Conservation (phyloP, 2,797 vertebrate species). For the Sebastes matsubarae region DNA sequence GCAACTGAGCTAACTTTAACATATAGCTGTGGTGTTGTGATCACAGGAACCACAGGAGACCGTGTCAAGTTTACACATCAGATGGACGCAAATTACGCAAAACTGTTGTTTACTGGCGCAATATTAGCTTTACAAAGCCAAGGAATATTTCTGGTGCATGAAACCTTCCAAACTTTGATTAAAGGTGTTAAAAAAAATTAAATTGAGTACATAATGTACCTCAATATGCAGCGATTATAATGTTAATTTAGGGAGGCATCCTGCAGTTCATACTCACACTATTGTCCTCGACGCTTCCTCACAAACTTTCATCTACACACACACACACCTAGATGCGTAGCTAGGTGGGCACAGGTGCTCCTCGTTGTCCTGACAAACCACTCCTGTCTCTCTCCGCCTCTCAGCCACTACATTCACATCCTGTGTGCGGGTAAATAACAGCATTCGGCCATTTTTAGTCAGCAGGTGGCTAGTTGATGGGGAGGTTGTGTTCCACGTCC, state of each 20-base stretch:
- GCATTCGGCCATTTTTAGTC: constrained; percentile 47
- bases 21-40: constrained; percentile 26
- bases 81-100: constrained; percentile 14
- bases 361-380: constrained; percentile 40
- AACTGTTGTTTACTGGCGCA: not conserved
- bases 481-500: constrained; percentile 45
- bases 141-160: not conserved
- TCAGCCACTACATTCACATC: constrained; percentile 41
- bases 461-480: constrained; percentile 62
- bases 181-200: not conserved
- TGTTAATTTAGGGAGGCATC: not conserved
- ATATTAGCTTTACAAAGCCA: not conserved
- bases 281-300: not conserved
- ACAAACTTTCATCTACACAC: not conserved
- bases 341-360: constrained; percentile 46
- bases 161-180: not conserved
- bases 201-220: not conserved
- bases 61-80: constrained; percentile 40
- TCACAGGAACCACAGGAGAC: constrained; percentile 30
- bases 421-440: constrained; percentile 37
- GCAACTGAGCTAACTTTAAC: constrained; percentile 20
- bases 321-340: not conserved
- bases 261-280: not conserved
- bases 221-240: not conserved
- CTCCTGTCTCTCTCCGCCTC: constrained; percentile 39